A percentile compares a stretch with the other conserved stretches of the same genome.
phyloP scores from a whole-genome alignment of 2,797 vertebrate species.

The Crypturellus tataupa region DNA sequence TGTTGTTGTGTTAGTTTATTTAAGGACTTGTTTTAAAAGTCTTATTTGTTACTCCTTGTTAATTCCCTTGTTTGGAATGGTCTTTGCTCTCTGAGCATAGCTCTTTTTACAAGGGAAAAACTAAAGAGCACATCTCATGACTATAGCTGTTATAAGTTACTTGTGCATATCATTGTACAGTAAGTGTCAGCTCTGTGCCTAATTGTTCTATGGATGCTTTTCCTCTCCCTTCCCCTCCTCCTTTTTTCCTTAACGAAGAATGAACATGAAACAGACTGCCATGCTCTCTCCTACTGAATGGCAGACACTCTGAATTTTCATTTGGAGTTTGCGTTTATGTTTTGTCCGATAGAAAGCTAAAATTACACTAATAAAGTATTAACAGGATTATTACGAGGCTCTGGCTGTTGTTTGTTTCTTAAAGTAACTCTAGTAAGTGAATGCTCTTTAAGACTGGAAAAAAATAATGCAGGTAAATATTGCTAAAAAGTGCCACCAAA shows the following conservation, averaged over 20 bases:
- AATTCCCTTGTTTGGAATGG: constrained; percentile 75
- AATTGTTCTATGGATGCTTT: constrained; percentile 93
- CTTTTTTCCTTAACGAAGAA: constrained; percentile 85
- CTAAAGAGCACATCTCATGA: constrained; percentile 82
- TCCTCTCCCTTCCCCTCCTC: constrained; percentile 83
- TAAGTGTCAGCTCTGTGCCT: constrained; percentile 97
- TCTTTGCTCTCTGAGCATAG: constrained; percentile 82
- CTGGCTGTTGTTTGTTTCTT: constrained; percentile 29
- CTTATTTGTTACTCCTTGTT: constrained; percentile 83
- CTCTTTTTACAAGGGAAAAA: constrained; percentile 78
- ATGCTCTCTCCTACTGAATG: constrained; percentile 88
- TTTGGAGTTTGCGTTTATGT: constrained; percentile 89
- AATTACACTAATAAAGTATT: constrained; percentile 98
- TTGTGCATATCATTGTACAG: constrained; percentile 91
- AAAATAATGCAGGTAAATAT: background rate
- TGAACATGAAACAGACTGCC: constrained; percentile 87
- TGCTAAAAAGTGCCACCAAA: background rate
- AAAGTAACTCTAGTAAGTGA: background rate
- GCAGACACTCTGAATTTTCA: constrained; percentile 84
- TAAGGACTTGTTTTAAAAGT: constrained; percentile 99
- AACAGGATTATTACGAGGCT: constrained; percentile 83
- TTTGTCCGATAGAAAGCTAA: constrained; percentile 90
- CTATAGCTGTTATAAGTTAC: constrained; percentile 80
- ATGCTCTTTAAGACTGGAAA: background rate
- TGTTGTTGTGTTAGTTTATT: constrained; percentile 86